Evolutionary conservation across 2,113 vertebrate species (phyloP).

Genomic region (Dasyprocta punctata): DNA sequence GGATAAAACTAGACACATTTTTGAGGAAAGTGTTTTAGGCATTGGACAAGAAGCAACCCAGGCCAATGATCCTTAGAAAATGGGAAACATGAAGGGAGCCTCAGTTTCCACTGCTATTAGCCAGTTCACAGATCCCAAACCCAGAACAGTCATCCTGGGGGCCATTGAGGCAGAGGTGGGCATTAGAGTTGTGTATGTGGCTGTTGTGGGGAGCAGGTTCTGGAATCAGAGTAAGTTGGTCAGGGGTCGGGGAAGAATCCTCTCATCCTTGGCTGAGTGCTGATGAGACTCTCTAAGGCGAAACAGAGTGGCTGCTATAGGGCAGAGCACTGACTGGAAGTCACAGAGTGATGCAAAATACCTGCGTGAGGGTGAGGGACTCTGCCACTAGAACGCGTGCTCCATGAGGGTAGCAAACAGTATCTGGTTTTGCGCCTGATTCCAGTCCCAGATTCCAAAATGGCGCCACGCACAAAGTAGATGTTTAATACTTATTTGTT

Average conservation of each 20-base stretch:
- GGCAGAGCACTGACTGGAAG: neutral
- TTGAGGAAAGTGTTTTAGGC: neutral
- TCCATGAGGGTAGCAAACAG: neutral
- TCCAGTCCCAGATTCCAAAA: neutral
- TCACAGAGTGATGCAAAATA: neutral
- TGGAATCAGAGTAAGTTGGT: neutral
- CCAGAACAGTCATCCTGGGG: too few relatives aligned
- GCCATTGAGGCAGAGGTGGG: neutral
- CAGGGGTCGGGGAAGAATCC: accelerated
- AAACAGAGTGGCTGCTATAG: accelerated
- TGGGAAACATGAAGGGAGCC: neutral
- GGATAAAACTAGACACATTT: neutral
- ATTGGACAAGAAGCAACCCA: neutral
- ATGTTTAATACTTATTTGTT: neutral
- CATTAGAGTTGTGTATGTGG: neutral
- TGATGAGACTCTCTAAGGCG: neutral
- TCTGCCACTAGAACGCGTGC: neutral
- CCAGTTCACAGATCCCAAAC: neutral
- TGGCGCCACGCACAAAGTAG: too few relatives aligned
- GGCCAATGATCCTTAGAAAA: too few relatives aligned
- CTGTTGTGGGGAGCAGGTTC: neutral
- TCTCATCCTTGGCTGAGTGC: neutral
- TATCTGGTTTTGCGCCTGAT: neutral
- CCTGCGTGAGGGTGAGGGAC: neutral
- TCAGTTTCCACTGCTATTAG: neutral